Evolutionary conservation across 2,113 vertebrate species (phyloP), one percentile per base, ranked within the genome.

Genomic region (Micronycteris hirsuta): DNA sequence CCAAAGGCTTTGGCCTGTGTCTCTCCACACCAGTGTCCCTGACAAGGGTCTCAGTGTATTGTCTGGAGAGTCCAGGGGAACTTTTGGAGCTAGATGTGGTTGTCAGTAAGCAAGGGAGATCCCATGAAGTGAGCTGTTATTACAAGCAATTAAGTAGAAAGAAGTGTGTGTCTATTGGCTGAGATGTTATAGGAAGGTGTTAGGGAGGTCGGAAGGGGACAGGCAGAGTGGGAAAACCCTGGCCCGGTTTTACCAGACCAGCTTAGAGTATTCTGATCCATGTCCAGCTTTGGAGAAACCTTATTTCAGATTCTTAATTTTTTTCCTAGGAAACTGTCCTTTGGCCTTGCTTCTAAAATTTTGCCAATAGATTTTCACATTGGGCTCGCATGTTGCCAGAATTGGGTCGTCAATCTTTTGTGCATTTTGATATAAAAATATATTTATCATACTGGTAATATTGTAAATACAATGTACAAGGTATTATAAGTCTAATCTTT

Each of bases 391-490:
- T 5, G 2, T 20, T 38, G 11, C 61, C 36, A 7, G 11, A 38
- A 17, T 24, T 16, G 41, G 45, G 15, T 2, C 43, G 20, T 86
- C 0, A 4, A 38, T 43, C 68, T 80, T 82, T 47, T 17, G n/a
- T 77, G 14, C 47, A 56, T 83, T 90, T 95, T 90, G 45, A 92
- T 81, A 93, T 49, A 47, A 87, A 87, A 84, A 70, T 58, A 19
- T 31, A 65, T 67, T 73, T 85, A 22, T 33, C 22, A 41, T 33
- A 9, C 6, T 43, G 15, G 28, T 38, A 45, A 13, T 41, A 81
- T 77, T 45, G 0, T 91, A 31, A 91, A 20, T 7, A 58, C 0
- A 38, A 4, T 84, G 17, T 80, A 41, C 73, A 38, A 11, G 56
- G 45, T 31, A n/a, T 67, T 19, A 56, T 3, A 33, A 11, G 15